A percentile compares a stretch with the other conserved stretches of the same genome.
Conservation (phyloP, 2,797 vertebrate genomes). For the Schizopygopsis malacanthus region DNA sequence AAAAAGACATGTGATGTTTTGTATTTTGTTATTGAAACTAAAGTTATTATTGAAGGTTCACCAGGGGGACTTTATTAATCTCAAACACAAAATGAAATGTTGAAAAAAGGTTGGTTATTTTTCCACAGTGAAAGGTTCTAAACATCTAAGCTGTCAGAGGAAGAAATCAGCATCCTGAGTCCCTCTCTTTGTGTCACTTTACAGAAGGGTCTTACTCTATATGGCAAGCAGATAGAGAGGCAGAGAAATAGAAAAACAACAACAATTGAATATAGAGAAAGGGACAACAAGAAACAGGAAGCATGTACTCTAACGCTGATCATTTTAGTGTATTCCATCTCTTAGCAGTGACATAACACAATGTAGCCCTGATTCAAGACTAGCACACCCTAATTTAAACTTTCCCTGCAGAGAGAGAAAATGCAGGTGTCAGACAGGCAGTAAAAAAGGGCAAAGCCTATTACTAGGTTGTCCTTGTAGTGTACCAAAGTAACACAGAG, state of each 20-base stretch:
- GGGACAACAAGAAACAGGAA: slow-evolving; percentile 8
- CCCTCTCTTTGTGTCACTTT: slow-evolving; percentile 23
- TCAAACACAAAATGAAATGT: slow-evolving; percentile 34
- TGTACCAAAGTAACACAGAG: slow-evolving; percentile 61
- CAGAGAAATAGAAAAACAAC: slow-evolving; percentile 18
- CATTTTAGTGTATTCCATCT: slow-evolving; percentile 26
- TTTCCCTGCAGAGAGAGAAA: slow-evolving; percentile 14
- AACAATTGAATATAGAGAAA: slow-evolving; percentile 12
- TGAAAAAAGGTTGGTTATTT: background rate
- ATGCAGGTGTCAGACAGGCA: slow-evolving; percentile 30
- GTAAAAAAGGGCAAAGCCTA: slow-evolving; percentile 28
- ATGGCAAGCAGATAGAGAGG: background rate
- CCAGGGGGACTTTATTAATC: slow-evolving; percentile 7
- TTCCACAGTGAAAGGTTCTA: background rate
- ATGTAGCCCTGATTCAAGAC: slow-evolving; percentile 7
- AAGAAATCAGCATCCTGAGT: slow-evolving; percentile 2
- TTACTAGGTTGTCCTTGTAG: slow-evolving; percentile 42
- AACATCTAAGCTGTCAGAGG: slow-evolving; percentile 18
- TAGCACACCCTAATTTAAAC: slow-evolving; percentile 32
- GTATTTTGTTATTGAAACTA: slow-evolving; percentile 21
- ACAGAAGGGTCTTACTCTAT: background rate
- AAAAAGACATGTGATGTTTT: slow-evolving; percentile 30
- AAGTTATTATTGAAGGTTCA: slow-evolving; percentile 8
- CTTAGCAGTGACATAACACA: slow-evolving; percentile 14
- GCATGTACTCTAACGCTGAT: slow-evolving; percentile 10